A percentile compares a stretch with the other conserved stretches of the same genome.
Conservation (phyloP, 2,113 vertebrate genomes). For the Archilochus colubris region DNA sequence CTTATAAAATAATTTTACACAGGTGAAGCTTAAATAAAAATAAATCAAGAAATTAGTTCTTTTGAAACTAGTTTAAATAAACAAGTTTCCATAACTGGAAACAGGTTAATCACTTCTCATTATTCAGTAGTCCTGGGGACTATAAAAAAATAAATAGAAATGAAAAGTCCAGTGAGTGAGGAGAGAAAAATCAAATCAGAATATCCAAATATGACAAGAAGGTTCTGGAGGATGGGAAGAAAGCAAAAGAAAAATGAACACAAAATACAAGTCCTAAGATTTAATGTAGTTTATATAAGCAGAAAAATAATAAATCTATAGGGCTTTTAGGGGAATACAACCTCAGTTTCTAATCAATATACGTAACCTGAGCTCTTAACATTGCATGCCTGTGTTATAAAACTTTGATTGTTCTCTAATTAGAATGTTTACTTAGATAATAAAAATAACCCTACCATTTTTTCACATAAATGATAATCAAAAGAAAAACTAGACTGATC, state of each 20-base stretch:
- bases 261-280: not conserved
- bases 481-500: not conserved
- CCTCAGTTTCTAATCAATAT: not conserved
- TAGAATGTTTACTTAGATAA: constrained; percentile 15
- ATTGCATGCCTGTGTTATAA: not conserved
- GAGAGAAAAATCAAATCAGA: not conserved
- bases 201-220: not conserved
- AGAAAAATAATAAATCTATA: not conserved
- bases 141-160: not conserved
- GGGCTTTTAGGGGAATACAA: not conserved
- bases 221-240: not conserved
- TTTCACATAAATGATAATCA: not conserved
- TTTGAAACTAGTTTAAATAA: not conserved
- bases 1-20: not conserved
- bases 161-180: not conserved
- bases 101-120: not conserved
- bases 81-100: not conserved
- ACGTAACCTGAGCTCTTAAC: not conserved
- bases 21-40: not conserved
- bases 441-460: not conserved
- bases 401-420: constrained; percentile 36
- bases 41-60: not conserved
- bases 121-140: not conserved
- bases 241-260: not conserved
- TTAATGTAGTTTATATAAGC: not conserved